A percentile compares a stretch with the other conserved stretches of the same genome.
Evolutionary conservation across 1,140 invertebrate species (phyloP).

Genomic region (Druon quercuslanigerum): DNA sequence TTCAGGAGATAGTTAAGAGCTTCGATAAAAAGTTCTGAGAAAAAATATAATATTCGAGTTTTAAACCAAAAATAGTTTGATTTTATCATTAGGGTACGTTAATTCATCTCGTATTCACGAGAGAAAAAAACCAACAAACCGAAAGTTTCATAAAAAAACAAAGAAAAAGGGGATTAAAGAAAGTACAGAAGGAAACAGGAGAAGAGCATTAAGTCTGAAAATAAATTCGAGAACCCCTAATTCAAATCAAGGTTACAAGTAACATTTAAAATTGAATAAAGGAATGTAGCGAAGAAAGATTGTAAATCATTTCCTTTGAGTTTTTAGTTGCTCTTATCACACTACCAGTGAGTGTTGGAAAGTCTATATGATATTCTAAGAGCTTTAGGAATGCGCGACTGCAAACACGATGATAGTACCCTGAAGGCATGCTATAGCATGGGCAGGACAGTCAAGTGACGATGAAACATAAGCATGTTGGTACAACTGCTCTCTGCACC

Average conservation of each 20-base stretch:
- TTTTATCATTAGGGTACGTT: too few relatives aligned
- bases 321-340: not conserved
- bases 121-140: too few relatives aligned
- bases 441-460: slow-evolving; percentile 7
- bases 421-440: slow-evolving; percentile 1
- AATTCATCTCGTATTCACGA: too few relatives aligned
- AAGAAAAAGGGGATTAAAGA: too few relatives aligned
- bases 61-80: too few relatives aligned
- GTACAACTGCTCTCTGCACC: slow-evolving; percentile 15
- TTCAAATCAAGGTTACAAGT: not conserved
- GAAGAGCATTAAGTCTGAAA: too few relatives aligned
- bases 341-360: not conserved
- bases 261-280: not conserved
- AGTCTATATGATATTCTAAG: slow-evolving; percentile 3
- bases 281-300: not conserved
- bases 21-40: too few relatives aligned
- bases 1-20: too few relatives aligned
- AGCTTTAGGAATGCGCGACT: not conserved
- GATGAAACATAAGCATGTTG: slow-evolving; percentile 13
- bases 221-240: too few relatives aligned
- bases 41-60: too few relatives aligned
- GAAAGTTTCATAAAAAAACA: too few relatives aligned
- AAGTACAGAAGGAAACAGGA: too few relatives aligned
- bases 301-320: not conserved
- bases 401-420: slow-evolving; percentile 22